These are phyloP conservation scores for Todus mexicanus DNA, from an alignment of 2,797 vertebrate genomes.

Conservation along the genomic window DNA sequence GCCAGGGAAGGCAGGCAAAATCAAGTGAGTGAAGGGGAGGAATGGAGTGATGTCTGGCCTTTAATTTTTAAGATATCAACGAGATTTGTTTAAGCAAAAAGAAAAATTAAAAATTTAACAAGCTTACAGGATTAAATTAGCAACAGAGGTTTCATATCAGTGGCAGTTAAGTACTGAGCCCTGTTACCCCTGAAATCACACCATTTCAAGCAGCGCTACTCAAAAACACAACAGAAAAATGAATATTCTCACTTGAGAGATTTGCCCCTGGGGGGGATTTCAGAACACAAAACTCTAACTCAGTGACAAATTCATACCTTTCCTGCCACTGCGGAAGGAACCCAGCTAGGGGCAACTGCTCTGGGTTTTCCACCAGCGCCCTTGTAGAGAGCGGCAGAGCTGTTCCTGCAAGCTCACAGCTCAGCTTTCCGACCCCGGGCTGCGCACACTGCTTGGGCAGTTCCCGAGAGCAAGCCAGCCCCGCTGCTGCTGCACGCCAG, in stretches of 20 bases:
- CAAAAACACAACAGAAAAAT: neutral
- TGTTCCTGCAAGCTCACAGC: neutral
- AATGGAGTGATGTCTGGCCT: neutral
- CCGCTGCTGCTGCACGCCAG: neutral
- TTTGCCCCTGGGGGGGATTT: neutral
- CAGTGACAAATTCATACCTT: neutral
- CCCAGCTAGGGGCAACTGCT: neutral
- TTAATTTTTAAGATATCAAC: neutral
- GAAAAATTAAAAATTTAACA: neutral
- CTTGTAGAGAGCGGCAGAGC: neutral
- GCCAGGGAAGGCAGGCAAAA: neutral
- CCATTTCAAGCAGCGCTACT: neutral
- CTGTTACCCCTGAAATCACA: neutral
- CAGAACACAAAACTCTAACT: neutral
- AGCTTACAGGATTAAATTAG: neutral
- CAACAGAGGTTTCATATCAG: neutral
- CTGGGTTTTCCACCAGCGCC: neutral
- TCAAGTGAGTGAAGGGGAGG: neutral
- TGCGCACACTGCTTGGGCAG: neutral
- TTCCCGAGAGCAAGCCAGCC: slow-evolving; percentile 8
- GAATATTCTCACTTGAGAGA: neutral
- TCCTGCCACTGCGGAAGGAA: neutral
- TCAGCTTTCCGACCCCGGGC: neutral
- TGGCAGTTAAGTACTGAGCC: neutral
- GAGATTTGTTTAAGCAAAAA: neutral